These are phyloP conservation scores for Pachycephus smyrnensis DNA, from an alignment of 2,888 invertebrate species.

Conservation along the genomic window DNA sequence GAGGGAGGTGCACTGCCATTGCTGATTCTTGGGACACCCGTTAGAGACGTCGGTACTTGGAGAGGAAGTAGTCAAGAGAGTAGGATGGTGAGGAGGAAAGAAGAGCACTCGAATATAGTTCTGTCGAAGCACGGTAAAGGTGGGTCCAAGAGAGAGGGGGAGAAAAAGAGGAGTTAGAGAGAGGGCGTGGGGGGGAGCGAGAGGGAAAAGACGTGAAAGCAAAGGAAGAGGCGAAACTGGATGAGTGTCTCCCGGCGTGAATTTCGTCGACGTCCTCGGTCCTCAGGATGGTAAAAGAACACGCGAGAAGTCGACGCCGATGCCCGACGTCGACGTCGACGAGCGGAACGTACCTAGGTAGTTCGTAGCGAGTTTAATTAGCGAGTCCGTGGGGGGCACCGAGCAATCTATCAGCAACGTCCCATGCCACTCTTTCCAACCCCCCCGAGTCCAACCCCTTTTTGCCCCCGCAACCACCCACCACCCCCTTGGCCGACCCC, in stretches of 20 bases:
- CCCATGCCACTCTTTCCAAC: slow-evolving; percentile 26
- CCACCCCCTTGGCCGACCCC: slow-evolving; percentile 18
- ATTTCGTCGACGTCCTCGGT: slow-evolving; percentile 23
- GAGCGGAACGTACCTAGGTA: slow-evolving; percentile 12
- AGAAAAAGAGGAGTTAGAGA: too few species aligned
- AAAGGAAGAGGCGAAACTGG: slow-evolving; percentile 10
- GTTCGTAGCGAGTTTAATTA: slow-evolving; percentile 52
- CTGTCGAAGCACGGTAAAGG: too few species aligned
- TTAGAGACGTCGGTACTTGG: too few species aligned
- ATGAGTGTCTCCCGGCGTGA: not conserved
- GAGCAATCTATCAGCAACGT: slow-evolving; percentile 54
- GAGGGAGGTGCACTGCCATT: slow-evolving; percentile 3
- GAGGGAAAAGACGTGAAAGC: slow-evolving; percentile 8
- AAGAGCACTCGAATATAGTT: too few species aligned
- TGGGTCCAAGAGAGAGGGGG: too few species aligned
- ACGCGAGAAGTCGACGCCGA: too few species aligned
- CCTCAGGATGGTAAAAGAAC: too few species aligned
- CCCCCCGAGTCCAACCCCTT: not conserved
- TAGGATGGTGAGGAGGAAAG: too few species aligned
- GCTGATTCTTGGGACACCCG: too few species aligned
- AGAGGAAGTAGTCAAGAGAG: too few species aligned
- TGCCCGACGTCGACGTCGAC: not conserved
- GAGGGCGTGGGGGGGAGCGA: not conserved
- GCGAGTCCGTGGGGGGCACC: slow-evolving; percentile 48
- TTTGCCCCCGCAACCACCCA: slow-evolving; percentile 15